These are phyloP conservation scores for Ichneumoninae sp. DNA, from an alignment of 2,888 invertebrate genomes.

Conservation along the genomic window DNA sequence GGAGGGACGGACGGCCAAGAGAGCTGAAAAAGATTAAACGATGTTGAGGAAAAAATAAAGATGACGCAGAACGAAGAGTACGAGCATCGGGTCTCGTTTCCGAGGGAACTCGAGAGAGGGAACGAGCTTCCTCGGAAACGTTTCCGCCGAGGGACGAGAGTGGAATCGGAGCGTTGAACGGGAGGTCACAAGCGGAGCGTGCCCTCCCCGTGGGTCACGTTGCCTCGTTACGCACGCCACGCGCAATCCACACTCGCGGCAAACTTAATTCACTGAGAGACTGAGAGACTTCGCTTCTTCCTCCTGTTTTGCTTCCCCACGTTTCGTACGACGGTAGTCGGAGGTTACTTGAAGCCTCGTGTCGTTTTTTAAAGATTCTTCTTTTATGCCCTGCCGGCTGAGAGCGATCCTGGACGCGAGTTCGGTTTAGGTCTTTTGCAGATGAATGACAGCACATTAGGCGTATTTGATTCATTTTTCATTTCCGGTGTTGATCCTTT, in stretches of 20 bases:
- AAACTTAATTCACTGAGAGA: background rate
- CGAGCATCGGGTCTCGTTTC: slow-evolving; percentile 62
- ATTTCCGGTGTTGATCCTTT: too few relatives aligned
- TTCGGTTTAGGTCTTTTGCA: too few relatives aligned
- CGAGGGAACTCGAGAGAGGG: slow-evolving; percentile 18
- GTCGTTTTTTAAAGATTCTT: too few relatives aligned
- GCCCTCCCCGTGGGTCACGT: slow-evolving; percentile 62
- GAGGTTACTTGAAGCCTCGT: too few relatives aligned
- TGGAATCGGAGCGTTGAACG: slow-evolving; percentile 60
- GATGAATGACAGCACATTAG: too few relatives aligned
- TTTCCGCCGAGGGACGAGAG: slow-evolving; percentile 24
- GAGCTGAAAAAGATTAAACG: background rate
- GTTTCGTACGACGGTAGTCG: too few relatives aligned
- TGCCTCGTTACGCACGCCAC: slow-evolving; percentile 64
- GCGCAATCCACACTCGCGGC: slow-evolving; percentile 56
- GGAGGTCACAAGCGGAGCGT: slow-evolving; percentile 66
- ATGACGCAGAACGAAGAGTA: background rate
- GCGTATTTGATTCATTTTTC: too few relatives aligned
- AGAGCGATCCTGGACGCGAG: too few relatives aligned
- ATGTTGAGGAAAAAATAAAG: slow-evolving; percentile 18
- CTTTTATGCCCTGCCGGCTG: too few relatives aligned
- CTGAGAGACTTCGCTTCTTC: slow-evolving; percentile 9
- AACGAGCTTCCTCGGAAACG: slow-evolving; percentile 10
- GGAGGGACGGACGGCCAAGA: slow-evolving; percentile 12
- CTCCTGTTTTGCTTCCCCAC: slow-evolving; percentile 17